Evolutionary conservation across 2,797 vertebrate species (phyloP).

Genomic region (Garrulus glandarius): DNA sequence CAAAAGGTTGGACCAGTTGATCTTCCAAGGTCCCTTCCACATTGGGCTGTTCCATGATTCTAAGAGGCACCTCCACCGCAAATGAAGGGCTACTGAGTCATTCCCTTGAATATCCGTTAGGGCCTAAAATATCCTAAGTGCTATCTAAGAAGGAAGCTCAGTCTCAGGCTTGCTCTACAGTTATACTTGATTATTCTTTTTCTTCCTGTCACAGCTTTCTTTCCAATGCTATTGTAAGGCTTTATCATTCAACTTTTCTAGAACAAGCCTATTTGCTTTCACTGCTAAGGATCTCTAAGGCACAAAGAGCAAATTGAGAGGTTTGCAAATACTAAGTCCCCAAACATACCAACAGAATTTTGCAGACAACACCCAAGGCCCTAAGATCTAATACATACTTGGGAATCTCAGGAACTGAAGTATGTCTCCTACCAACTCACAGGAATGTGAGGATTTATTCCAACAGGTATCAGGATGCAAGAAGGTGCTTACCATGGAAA

Average conservation of each 20-base stretch:
- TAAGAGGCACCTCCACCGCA: not conserved
- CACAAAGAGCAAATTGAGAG: not conserved
- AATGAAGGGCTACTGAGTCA: not conserved
- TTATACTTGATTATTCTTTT: not conserved
- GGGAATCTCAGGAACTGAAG: not conserved
- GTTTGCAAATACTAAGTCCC: not conserved
- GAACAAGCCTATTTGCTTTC: not conserved
- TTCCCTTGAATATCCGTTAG: not conserved
- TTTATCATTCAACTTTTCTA: not conserved
- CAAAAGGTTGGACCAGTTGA: not conserved
- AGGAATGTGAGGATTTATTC: not conserved
- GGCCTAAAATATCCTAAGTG: not conserved
- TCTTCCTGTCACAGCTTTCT: not conserved
- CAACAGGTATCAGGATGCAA: not conserved
- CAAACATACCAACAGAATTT: not conserved
- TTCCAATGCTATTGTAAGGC: not conserved
- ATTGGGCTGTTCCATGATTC: not conserved
- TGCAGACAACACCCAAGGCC: not conserved
- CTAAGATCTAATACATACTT: not conserved
- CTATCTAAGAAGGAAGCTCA: not conserved
- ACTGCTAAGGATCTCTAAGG: fast-evolving
- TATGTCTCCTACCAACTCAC: not conserved
- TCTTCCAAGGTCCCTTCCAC: not conserved
- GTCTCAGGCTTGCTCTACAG: not conserved
- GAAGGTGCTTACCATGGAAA: not conserved